Percentiles rank a stretch among this genome's conserved stretches.
These are phyloP conservation scores for Erinaceus europaeus DNA, from an alignment of 2,113 vertebrate species.

Conservation along the genomic window DNA sequence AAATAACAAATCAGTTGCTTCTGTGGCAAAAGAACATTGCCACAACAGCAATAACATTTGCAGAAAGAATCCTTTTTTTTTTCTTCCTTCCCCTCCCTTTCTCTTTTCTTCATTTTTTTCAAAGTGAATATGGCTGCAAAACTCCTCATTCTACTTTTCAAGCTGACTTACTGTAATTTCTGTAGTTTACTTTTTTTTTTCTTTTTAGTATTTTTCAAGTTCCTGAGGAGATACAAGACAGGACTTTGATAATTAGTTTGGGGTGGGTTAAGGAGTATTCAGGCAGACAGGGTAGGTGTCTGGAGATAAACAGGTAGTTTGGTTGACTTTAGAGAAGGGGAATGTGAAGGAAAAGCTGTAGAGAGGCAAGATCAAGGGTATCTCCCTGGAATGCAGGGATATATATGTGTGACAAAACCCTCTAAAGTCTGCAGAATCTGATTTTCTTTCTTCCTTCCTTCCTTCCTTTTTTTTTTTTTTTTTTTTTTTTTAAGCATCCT, in stretches of 20 bases:
- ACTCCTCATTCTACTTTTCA: conserved; percentile 70
- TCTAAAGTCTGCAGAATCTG: conserved; percentile 38
- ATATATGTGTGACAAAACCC: conserved; percentile 38
- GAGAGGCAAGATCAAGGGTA: conserved; percentile 45
- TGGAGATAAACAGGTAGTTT: conserved; percentile 68
- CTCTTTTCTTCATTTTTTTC: conserved; percentile 24
- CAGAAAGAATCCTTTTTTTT: conserved; percentile 75
- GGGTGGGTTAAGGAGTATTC: conserved; percentile 43
- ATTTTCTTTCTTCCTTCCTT: conserved; percentile 1
- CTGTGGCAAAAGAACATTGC: conserved; percentile 76
- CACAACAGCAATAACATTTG: conserved; percentile 80
- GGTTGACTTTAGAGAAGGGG: conserved; percentile 61
- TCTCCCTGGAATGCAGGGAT: not conserved
- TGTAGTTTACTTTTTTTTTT: conserved; percentile 73
- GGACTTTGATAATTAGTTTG: conserved; percentile 76
- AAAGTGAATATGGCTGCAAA: conserved; percentile 78
- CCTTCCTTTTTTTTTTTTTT: not conserved
- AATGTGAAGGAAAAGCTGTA: conserved; percentile 43
- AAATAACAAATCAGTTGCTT: conserved; percentile 87
- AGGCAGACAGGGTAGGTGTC: conserved; percentile 43
- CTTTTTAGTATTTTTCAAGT: conserved; percentile 73
- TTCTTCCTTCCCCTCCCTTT: conserved; percentile 3
- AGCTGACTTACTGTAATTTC: conserved; percentile 74
- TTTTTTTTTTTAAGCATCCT: conserved; percentile 32
- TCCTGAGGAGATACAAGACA: conserved; percentile 75